A percentile compares a stretch with the other conserved stretches of the same genome.
Conservation (phyloP, 2,888 invertebrate genomes). For the Dendrolimus houi region DNA sequence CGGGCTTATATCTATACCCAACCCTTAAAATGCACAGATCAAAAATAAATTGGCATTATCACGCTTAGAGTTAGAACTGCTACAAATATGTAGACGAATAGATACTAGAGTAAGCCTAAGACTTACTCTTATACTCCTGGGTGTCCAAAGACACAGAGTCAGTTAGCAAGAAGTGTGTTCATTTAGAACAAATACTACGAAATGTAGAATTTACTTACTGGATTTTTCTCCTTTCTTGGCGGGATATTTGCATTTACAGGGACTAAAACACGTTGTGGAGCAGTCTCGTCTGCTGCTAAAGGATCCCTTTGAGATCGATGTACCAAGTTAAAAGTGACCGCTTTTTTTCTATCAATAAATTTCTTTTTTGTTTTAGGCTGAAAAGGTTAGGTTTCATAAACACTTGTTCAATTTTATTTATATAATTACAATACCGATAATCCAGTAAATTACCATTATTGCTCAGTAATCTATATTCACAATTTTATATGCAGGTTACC, state of each 20-base stretch:
- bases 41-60: too few relatives aligned
- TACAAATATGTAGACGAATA: too few relatives aligned
- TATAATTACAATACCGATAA: too few relatives aligned
- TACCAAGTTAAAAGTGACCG: slow-evolving; percentile 93
- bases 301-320: slow-evolving; percentile 97
- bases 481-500: not conserved
- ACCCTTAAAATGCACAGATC: too few relatives aligned
- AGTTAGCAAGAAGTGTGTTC: too few relatives aligned
- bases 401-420: not conserved
- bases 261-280: slow-evolving; percentile 90
- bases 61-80: too few relatives aligned
- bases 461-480: too few relatives aligned
- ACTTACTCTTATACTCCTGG: too few relatives aligned
- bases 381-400: slow-evolving; percentile 16
- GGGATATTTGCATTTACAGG: slow-evolving; percentile 73
- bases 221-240: slow-evolving; percentile 47
- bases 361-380: slow-evolving; percentile 84
- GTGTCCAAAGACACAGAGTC: too few relatives aligned
- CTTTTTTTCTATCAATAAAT: slow-evolving; percentile 94
- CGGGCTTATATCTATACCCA: too few relatives aligned
- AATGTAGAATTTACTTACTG: slow-evolving; percentile 38
- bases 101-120: too few relatives aligned
- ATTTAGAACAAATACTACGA: not conserved
- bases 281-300: slow-evolving; percentile 89
- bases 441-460: not conserved